Conservation (phyloP, 2,113 vertebrate species). For the Pluvialis apricaria region DNA sequence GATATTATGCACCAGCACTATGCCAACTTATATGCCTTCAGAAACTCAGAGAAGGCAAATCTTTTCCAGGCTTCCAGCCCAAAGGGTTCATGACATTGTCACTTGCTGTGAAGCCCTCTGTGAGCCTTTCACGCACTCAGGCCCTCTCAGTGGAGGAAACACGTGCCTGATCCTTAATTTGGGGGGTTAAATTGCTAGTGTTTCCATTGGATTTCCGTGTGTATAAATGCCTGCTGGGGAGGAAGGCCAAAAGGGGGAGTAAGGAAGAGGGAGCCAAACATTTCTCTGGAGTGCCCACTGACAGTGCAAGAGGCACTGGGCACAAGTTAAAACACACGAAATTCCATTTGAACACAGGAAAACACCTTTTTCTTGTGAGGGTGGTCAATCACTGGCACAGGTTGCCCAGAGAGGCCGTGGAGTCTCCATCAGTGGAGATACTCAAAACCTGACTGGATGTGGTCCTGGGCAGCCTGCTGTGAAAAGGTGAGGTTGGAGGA, state of each 20-base stretch:
- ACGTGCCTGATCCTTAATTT: background rate
- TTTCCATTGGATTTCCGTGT: background rate
- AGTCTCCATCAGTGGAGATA: background rate
- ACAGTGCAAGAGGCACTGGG: background rate
- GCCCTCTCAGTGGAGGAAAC: background rate
- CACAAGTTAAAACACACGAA: background rate
- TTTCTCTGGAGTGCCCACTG: background rate
- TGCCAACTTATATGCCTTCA: background rate
- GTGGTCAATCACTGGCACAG: background rate
- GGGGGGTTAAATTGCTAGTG: background rate
- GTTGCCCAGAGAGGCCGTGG: background rate
- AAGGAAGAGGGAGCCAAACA: background rate
- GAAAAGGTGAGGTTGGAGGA: background rate
- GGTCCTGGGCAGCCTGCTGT: background rate
- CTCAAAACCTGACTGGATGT: background rate
- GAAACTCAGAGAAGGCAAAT: background rate
- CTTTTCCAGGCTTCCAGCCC: background rate
- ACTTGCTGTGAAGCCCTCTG: background rate
- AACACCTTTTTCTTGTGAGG: background rate
- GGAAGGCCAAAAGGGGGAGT: accelerated
- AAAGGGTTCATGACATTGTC: background rate
- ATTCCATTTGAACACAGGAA: background rate
- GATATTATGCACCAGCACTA: background rate
- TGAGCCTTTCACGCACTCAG: background rate
- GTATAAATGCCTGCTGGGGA: background rate